Base-by-base conservation (phyloP, 1,140 invertebrate genomes). In the Pogonomyrmex californicus region DNA sequence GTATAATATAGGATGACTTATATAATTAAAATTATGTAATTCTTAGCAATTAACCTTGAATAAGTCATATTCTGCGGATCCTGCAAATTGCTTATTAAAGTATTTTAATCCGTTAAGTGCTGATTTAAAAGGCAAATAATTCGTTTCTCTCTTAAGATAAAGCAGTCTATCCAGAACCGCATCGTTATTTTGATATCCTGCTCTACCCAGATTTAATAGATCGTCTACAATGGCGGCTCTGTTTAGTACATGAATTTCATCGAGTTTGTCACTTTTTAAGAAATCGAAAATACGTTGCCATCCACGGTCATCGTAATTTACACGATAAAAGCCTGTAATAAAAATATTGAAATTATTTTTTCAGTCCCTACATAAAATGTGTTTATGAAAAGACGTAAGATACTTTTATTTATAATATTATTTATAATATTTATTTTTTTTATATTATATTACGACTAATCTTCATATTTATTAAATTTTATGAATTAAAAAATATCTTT, bases 171-270 rank as follows among this genome's bases (percentile, higher is more conserved):
- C 94, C 58, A 98, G 95, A 7, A 97, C 96, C 0, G 96, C 95
- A 12, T 96, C 94, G 89, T 98, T 98, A 76, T 96, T 94, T 3
- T 98, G 90, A 6, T 96, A 93, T 7, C 96, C 96, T 49, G 96
- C 96, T 95, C 97, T 97, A 4, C 93, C 94, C 0, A 95, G 79
- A 91, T 97, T 97, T 51, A 98, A 95, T 3, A 97, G 95, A 94
- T 99, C 98, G 89, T 98, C 97, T 4, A 98, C 96, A 12, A 98
- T 95, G 93, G 98, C 97, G 0, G 97, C 98, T 91, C 98, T 96
- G 94, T 98, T 98, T 0, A 97, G 92, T 70, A 96, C 96, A 88
- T 97, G 96, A 49, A 98, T 97, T 6, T 94, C 94, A 87, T 94
- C 88, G 86, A 96, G 94, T 75, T 96, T 93, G 4, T 92, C 88